Conservation (phyloP, 2,797 vertebrate species). For the Micrastur ruficollis region DNA sequence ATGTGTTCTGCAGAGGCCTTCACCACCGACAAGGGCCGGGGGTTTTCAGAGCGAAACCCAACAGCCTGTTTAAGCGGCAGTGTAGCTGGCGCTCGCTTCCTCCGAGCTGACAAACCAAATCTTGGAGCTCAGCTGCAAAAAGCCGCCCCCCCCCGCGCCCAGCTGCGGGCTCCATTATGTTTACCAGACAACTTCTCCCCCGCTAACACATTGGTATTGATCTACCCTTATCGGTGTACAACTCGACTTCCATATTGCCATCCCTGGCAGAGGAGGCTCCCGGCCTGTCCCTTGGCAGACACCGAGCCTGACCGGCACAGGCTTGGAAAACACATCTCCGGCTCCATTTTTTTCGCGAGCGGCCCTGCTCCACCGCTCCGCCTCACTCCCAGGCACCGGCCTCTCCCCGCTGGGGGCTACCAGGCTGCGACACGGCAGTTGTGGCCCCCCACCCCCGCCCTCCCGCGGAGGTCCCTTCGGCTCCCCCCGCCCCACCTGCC, state of each 20-base stretch:
- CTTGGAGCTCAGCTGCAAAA: constrained; percentile 13
- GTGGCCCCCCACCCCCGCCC: not conserved
- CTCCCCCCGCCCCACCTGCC: not conserved
- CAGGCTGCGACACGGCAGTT: not conserved
- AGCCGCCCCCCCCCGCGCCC: not conserved
- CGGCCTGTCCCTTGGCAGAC: constrained; percentile 31
- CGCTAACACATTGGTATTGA: constrained; percentile 6
- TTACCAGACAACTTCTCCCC: constrained; percentile 51
- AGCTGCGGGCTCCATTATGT: constrained; percentile 25
- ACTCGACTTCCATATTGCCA: constrained; percentile 43
- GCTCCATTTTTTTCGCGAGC: constrained; percentile 20
- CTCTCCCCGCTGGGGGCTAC: not conserved
- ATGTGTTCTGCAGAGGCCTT: not conserved
- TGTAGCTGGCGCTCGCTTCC: not conserved
- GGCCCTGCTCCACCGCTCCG: not conserved
- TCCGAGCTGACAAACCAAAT: constrained; percentile 13
- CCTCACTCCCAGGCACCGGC: not conserved
- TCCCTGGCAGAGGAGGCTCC: constrained; percentile 29
- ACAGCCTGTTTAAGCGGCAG: not conserved
- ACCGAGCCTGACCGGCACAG: not conserved
- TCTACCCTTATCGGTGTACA: constrained; percentile 43
- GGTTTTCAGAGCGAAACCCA: not conserved
- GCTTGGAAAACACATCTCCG: constrained; percentile 32
- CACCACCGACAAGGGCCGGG: no score
- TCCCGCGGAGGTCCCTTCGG: not conserved